A percentile compares a stretch with the other conserved stretches of the same genome.
These are phyloP conservation scores for Clarias platycephalus DNA, from an alignment of 2,797 vertebrate species.

Conservation along the genomic window DNA sequence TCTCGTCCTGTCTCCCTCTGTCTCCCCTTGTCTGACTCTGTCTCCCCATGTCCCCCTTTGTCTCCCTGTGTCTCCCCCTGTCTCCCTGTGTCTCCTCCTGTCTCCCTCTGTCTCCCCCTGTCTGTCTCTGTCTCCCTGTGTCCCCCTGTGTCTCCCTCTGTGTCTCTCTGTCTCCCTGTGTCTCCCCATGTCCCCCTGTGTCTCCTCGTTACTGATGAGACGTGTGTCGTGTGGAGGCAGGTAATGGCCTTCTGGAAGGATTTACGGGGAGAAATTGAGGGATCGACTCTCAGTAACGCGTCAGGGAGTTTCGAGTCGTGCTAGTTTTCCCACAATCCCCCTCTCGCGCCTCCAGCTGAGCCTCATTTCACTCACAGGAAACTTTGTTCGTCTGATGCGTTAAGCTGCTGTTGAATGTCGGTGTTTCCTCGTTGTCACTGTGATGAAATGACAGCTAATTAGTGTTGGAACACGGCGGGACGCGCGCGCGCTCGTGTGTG, in stretches of 20 bases:
- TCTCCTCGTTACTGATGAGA: background rate
- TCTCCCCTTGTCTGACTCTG: background rate
- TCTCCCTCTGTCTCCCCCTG: background rate
- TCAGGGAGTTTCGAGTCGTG: background rate
- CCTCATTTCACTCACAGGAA: background rate
- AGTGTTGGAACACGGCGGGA: slow-evolving; percentile 2
- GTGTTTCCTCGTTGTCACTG: background rate
- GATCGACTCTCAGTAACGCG: background rate
- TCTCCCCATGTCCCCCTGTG: background rate
- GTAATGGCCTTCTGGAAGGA: slow-evolving; percentile 1
- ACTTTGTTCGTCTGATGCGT: background rate
- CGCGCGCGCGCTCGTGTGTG: background rate
- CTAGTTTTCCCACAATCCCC: slow-evolving; percentile 8
- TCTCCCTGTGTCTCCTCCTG: no score
- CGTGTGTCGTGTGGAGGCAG: background rate
- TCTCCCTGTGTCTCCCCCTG: background rate
- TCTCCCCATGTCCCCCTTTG: background rate
- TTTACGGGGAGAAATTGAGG: background rate
- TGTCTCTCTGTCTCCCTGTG: background rate
- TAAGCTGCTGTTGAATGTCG: background rate
- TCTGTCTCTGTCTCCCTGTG: background rate
- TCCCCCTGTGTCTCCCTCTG: background rate
- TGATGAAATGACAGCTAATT: slow-evolving; percentile 22
- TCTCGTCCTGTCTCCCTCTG: background rate
- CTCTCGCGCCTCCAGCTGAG: background rate